A percentile compares a stretch with the other conserved stretches of the same genome.
phyloP scores from a whole-genome alignment of 64 coral and sea anemone genomes.

The Astreopora myriophthalma region DNA sequence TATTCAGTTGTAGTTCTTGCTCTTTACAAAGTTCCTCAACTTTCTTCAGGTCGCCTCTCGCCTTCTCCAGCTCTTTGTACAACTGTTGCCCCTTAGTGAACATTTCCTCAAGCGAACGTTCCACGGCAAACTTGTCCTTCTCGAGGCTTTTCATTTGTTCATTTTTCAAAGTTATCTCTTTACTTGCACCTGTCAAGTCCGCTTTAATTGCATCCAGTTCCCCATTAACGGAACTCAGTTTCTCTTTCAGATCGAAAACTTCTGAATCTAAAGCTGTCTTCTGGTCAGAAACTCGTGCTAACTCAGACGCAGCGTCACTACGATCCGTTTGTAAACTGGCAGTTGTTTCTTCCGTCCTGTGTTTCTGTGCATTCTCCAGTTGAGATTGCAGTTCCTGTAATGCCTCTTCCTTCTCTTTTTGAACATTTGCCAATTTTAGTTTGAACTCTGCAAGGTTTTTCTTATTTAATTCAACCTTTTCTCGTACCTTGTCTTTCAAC shows the following conservation, averaged over 20 bases:
- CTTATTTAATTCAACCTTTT: conserved; percentile 92
- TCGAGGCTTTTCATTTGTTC: not conserved
- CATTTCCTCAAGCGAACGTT: not conserved
- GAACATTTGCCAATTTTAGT: conserved; percentile 9
- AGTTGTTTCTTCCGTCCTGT: not conserved
- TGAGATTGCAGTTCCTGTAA: conserved; percentile 15
- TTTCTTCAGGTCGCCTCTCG: not conserved
- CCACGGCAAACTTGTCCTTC: not conserved
- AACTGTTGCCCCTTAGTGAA: not conserved
- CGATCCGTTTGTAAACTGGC: not conserved
- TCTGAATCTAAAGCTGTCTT: conserved; percentile 35
- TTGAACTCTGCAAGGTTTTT: conserved; percentile 73
- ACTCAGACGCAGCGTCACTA: not conserved
- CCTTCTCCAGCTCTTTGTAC: not conserved
- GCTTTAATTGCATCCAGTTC: not conserved
- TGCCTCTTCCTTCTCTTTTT: conserved; percentile 50
- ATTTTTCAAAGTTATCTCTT: not conserved
- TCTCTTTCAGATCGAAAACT: conserved; percentile 14
- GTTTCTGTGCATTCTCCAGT: conserved; percentile 19
- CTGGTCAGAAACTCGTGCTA: not conserved
- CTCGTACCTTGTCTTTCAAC: conserved; percentile 85
- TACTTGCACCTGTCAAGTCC: not conserved
- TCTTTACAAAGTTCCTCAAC: not conserved
- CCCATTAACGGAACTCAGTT: not conserved
- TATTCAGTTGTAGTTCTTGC: not conserved